Base-by-base conservation (phyloP, 2,888 invertebrate genomes). In the Melieria omissa region DNA sequence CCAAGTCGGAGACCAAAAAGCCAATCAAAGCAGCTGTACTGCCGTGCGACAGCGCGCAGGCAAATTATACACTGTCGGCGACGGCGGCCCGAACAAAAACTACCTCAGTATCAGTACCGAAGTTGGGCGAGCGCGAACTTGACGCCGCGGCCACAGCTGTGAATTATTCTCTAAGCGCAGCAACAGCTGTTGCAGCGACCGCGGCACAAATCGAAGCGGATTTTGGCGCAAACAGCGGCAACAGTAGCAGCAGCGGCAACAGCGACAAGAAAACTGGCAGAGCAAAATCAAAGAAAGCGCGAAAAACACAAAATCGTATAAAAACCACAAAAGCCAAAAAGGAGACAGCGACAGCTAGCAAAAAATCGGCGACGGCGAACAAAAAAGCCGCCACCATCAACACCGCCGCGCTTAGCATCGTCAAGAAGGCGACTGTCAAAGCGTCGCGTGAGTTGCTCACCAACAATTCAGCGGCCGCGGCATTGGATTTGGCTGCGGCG, bases 1-100 rank as follows among this genome's bases (percentile, higher is more conserved):
- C 90, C 83, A 84, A 88, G 84, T 82, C 88, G 76, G 81, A 88
- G 83, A 83, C 86, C 75, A 85, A 90, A 83, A 85, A 87, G 81
- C 82, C 77, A 16, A 68, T 75, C 8, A 76, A 74, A 7, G n/a
- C 16, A 6, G 41, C 41, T 44, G 16, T 45, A 44, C 41, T 61
- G 49, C 42, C 55, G 67, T 4, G 12, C 61, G 47, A 66, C 49
- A 55, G 47, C 16, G 16, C 62, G 29, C 47, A 67, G 45, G 66
- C 57, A 42, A 61, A 71, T 14, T 60, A 60, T 16, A 16, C 70
- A 47, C 44, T 63, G 12, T n/a, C 46, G 58, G 45, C 46, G 54
- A 61, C 54, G 57, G 12, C 61, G 14, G 44, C 44, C 12, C 57
- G 14, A 57, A 58, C 49, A 55, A 58, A 47, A 64, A 64, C 63